Evolutionary conservation across 2,113 vertebrate genomes (phyloP).

Genomic region (Hyperopisus bebe): DNA sequence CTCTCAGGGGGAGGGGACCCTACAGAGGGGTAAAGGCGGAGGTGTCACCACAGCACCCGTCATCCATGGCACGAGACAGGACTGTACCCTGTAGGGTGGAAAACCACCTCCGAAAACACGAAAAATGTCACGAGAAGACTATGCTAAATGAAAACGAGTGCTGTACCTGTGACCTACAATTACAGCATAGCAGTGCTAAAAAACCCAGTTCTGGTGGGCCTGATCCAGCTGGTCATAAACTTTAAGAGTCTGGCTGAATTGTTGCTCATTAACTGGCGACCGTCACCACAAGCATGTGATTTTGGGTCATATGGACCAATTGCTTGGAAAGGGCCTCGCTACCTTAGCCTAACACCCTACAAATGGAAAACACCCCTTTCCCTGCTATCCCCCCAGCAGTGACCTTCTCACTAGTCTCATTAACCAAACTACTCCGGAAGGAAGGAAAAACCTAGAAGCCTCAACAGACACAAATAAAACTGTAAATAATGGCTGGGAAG

Average conservation of each 20-base stretch:
- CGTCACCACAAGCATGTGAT: neutral
- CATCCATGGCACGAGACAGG: neutral
- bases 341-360: neutral
- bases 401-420: neutral
- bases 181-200: neutral
- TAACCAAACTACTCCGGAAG: neutral
- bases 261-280: neutral
- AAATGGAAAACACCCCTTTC: neutral
- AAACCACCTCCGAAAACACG: neutral
- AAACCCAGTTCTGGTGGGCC: neutral
- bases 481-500: neutral
- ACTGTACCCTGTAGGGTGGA: neutral
- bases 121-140: neutral
- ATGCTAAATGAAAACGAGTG: neutral
- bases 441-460: neutral
- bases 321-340: neutral
- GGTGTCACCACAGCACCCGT: neutral
- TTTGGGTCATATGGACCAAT: neutral
- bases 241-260: neutral
- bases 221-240: neutral
- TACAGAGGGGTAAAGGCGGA: slow-evolving; percentile 33
- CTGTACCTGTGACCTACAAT: neutral
- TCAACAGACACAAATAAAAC: neutral
- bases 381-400: neutral
- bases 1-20: slow-evolving; percentile 88